Percentiles rank a stretch among this genome's conserved stretches.
These are phyloP conservation scores for Diplosoma virens DNA, from an alignment of 23 tunicate species.

Conservation along the genomic window DNA sequence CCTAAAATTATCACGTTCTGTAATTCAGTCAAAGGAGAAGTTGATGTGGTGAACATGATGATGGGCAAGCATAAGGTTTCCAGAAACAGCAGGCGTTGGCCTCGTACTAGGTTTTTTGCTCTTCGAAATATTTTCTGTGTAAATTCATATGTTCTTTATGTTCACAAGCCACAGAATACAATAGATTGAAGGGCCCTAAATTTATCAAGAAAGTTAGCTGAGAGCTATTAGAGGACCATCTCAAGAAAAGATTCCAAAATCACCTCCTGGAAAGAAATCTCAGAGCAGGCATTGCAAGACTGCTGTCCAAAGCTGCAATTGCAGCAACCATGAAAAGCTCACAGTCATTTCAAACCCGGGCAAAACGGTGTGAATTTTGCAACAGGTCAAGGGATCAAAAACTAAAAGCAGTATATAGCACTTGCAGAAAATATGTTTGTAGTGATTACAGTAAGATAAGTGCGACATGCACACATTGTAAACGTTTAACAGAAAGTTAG, in stretches of 20 bases:
- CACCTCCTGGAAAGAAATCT: not conserved
- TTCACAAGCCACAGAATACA: not conserved
- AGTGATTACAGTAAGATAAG: too few relatives aligned
- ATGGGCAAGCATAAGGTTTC: not conserved
- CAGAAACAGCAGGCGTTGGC: constrained; percentile 17
- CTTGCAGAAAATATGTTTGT: too few relatives aligned
- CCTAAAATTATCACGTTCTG: constrained; percentile 20
- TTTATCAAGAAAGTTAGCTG: constrained; percentile 1
- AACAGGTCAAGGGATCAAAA: too few relatives aligned
- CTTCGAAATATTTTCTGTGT: not conserved
- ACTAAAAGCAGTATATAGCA: too few relatives aligned
- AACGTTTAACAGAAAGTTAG: too few relatives aligned
- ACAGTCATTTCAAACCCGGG: not conserved
- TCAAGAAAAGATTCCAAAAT: not conserved
- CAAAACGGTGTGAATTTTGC: not conserved
- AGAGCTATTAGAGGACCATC: not conserved
- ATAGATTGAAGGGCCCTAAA: constrained; percentile 9
- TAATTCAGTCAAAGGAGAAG: constrained; percentile 4
- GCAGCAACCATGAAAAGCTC: not conserved
- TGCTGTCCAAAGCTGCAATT: not conserved
- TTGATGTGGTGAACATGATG: not conserved
- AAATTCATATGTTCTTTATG: constrained; percentile 12
- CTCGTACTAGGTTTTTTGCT: not conserved
- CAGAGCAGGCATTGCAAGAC: not conserved
- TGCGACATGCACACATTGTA: too few relatives aligned